Base-by-base conservation (phyloP, 1,140 invertebrate species). In the Hormaphis cornu region DNA sequence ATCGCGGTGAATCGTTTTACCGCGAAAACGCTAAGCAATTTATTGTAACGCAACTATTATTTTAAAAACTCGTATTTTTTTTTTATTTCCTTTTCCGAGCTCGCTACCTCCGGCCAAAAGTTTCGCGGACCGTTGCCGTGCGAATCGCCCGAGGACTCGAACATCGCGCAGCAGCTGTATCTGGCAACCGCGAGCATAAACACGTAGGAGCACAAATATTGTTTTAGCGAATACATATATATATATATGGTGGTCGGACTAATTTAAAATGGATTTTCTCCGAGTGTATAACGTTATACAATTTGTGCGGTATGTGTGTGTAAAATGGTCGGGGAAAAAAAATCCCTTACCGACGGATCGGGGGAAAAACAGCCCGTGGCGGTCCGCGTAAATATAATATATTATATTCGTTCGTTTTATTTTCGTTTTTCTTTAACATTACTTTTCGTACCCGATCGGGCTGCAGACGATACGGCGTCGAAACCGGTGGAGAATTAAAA, bases 311-410 rank as follows among this genome's bases (percentile, higher is more conserved):
- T 26, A 16, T 52, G 24, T 16, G 48, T 50, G 24, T 26, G 22
- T 26, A 2, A 7, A 4, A 33, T 33, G 30, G 48, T 26, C n/a
- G n/a, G n/a, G n/a, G n/a, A n/a, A n/a, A 53, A 14, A 53, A 30
- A 53, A 24, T 24, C n/a, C 9, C 14, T 28, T 9, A n/a, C 9
- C 20, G 54, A 24, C 33, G 22, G 10, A n/a, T n/a, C 61, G 14
- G 28, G 22, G 30, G 44, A 66, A 66, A 66, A 66, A 66, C 42
- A 66, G 61, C 61, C 42, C 28, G 42, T 66, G 61, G 61, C 61
- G 33, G 22, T 37, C 24, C 44, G 59, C 18, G 28, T 63, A 48
- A 63, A 26, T 8, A 46, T n/a, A 42, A 61, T 61, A 18, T 61
- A 14, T 61, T 40, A 40, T 40, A 40, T 8, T 40, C 14, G 37